These are phyloP conservation scores for Crematogaster levior DNA, from an alignment of 2,888 invertebrate genomes.

Conservation along the genomic window DNA sequence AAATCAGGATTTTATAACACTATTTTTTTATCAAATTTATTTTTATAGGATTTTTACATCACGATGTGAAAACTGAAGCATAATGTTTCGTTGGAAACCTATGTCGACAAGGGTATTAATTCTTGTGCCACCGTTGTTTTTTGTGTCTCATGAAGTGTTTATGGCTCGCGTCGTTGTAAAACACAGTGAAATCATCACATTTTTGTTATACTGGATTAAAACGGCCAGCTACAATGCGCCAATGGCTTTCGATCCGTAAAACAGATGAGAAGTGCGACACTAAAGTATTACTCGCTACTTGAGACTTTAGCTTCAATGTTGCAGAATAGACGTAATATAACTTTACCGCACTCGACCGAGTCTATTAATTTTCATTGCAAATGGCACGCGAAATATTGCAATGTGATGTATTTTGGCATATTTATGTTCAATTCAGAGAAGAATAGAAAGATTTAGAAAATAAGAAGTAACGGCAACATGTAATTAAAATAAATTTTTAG, in stretches of 20 bases:
- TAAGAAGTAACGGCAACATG: background rate
- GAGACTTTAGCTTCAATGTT: background rate
- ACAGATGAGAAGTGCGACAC: background rate
- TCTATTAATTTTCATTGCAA: background rate
- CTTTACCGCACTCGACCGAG: background rate
- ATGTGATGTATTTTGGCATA: background rate
- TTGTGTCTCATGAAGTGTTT: constrained; percentile 29
- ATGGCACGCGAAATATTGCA: background rate
- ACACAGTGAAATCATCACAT: background rate
- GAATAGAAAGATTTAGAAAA: background rate
- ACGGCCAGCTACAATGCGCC: background rate
- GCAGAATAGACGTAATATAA: background rate
- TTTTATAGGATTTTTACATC: background rate
- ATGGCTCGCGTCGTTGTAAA: constrained; percentile 15
- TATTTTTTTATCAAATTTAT: constrained; percentile 15
- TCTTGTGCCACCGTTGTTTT: background rate
- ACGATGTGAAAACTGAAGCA: background rate
- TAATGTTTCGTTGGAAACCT: background rate
- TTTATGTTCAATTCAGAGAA: background rate
- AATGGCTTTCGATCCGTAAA: background rate
- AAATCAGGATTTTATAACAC: background rate
- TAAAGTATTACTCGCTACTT: background rate
- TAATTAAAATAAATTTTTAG: background rate
- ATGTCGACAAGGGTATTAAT: constrained; percentile 5
- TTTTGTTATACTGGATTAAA: constrained; percentile 15